Base-by-base conservation (phyloP, 2,113 vertebrate species). In the Noturus placidus region DNA sequence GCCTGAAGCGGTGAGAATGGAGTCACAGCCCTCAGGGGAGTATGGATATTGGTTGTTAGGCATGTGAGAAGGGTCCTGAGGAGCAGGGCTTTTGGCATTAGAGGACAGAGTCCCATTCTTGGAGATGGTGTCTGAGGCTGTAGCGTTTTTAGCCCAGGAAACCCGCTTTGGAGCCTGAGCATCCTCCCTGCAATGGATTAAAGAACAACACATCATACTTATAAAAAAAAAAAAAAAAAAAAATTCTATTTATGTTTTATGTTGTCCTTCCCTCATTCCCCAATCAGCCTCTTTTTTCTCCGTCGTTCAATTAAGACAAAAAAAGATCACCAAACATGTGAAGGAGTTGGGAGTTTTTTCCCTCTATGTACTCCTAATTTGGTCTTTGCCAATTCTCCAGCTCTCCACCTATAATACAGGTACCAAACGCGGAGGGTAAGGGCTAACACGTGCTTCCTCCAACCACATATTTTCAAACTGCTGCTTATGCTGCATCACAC, bases 101-200 rank as follows among this genome's bases (percentile, higher is more conserved):
- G 97, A 98, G 3, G 96, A 97, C 56, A 97, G 93, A 0, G 97
- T 97, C 89, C 96, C 97, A 0, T 97, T 98, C 92, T 97, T 98
- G 85, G 96, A 98, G 88, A 95, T 91, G 0, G 94, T 95, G 86
- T 97, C 96, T 0, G 96, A 96, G 82, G 94, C 93, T 1, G 94
- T 95, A 91, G 94, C 94, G 5, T 94, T 95, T 90, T 97, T 98
- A 0, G 96, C 92, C 97, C 97, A 98, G 0, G 96, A 95, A 61
- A 96, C 94, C 3, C 96, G 94, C 91, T 96, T 96, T 1, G 97
- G 97, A 17, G 97, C 96, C 38, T 94, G 93, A 20, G 97, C 96
- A 0, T 98, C 97, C 88, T 98, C 97, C 92, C 97, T 98, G 86
- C 0, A 87, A 30, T 42, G 56, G 61, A 82, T 25, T 7, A 38